Percentiles rank a stretch among this genome's conserved stretches.
These are phyloP conservation scores for Tenualosa thibaudeaui DNA, from an alignment of 2,797 vertebrate genomes.

Conservation along the genomic window DNA sequence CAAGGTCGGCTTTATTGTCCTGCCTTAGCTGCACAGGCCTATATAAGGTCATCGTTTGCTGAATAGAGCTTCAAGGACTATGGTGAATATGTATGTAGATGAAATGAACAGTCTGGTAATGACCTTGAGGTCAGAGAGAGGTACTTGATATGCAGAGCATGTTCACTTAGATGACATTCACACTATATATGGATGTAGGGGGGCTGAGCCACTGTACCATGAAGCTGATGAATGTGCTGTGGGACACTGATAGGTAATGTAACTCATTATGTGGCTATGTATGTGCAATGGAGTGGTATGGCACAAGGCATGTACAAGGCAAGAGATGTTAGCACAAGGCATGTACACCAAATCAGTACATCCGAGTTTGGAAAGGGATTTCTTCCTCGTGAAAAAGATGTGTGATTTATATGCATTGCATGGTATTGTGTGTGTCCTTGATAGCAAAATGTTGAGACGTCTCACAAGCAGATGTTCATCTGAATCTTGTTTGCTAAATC, in stretches of 20 bases:
- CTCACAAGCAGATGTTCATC: neutral
- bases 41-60: too few relatives aligned
- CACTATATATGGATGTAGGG: neutral
- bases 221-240: neutral
- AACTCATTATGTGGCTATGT: neutral
- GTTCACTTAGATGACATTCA: neutral
- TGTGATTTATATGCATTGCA: neutral
- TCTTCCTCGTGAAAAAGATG: neutral
- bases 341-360: neutral
- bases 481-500: neutral
- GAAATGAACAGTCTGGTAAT: neutral
- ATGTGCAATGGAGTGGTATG: neutral
- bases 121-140: slow-evolving; percentile 3
- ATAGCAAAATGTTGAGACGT: neutral
- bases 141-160: neutral
- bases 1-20: neutral
- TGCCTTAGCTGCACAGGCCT: neutral
- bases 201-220: neutral
- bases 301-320: neutral
- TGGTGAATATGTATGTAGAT: neutral
- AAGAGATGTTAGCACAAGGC: too few relatives aligned
- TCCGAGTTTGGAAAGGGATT: neutral
- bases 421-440: neutral
- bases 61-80: neutral
- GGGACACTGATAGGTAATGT: neutral